phyloP scores from a whole-genome alignment of 2,797 vertebrate species.

The Microcaecilia unicolor region DNA sequence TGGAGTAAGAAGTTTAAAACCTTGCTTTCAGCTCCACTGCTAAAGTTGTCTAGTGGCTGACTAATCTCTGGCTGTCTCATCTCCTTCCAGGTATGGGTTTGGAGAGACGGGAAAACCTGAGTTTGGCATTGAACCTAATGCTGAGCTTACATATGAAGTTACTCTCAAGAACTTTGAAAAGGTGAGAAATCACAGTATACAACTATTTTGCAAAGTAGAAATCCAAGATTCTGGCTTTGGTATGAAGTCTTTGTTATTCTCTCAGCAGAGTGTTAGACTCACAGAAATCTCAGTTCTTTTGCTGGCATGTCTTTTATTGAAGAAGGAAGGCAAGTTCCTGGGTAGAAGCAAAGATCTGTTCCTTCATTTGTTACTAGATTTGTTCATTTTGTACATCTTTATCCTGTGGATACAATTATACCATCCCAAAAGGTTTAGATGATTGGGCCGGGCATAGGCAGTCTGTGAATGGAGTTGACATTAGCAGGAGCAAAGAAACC shows the following conservation, averaged over 20 bases:
- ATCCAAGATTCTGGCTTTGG: background rate
- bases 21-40: too few relatives aligned
- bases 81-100: constrained; percentile 75
- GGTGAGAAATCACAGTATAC: constrained; percentile 51
- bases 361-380: constrained; percentile 43
- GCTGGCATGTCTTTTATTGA: constrained; percentile 36
- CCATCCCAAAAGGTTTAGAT: constrained; percentile 13
- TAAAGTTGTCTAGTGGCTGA: too few relatives aligned
- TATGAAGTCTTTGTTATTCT: background rate
- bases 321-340: constrained; percentile 23
- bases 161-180: constrained; percentile 86
- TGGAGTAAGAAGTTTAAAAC: too few relatives aligned
- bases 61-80: too few relatives aligned
- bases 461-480: background rate
- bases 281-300: constrained; percentile 29
- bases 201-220: constrained; percentile 1
- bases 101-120: constrained; percentile 78
- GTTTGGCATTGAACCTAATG: constrained; percentile 74
- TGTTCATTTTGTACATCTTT: constrained; percentile 43
- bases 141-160: constrained; percentile 80
- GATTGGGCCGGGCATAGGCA: constrained; percentile 4
- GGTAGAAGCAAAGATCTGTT: constrained; percentile 38
- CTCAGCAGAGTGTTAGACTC: too few relatives aligned
- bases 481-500: background rate
- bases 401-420: constrained; percentile 15